These are phyloP conservation scores for Chinchilla lanigera DNA, from an alignment of 2,113 vertebrate species.

Conservation along the genomic window DNA sequence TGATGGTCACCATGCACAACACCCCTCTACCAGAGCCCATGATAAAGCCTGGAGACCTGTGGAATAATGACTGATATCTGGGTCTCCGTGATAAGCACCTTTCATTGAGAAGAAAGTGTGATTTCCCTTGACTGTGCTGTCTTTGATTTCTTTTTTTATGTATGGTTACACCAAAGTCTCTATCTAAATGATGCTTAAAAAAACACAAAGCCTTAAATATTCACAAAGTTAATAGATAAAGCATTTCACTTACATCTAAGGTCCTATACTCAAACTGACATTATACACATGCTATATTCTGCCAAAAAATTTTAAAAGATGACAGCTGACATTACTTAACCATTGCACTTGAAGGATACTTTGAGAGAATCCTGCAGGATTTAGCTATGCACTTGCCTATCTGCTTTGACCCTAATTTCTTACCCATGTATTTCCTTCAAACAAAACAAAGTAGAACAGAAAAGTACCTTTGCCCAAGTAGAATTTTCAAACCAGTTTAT, in stretches of 20 bases:
- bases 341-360: background rate
- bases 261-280: background rate
- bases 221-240: background rate
- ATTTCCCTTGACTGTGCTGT: background rate
- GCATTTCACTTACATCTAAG: background rate
- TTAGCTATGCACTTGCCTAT: background rate
- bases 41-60: background rate
- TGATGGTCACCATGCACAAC: fast-evolving
- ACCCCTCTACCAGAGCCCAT: background rate
- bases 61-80: no score
- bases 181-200: background rate
- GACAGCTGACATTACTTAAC: background rate
- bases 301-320: background rate
- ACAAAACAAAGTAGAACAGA: background rate
- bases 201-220: background rate
- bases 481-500: slow-evolving; percentile 41
- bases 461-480: background rate
- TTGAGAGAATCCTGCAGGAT: background rate
- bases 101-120: slow-evolving; percentile 18
- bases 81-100: background rate
- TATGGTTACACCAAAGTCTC: background rate
- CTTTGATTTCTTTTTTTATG: background rate
- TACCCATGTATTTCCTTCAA: background rate
- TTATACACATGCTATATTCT: background rate
- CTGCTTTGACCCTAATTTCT: background rate